Base-by-base conservation (phyloP, 2,797 vertebrate species). In the Sebastes flavidus region DNA sequence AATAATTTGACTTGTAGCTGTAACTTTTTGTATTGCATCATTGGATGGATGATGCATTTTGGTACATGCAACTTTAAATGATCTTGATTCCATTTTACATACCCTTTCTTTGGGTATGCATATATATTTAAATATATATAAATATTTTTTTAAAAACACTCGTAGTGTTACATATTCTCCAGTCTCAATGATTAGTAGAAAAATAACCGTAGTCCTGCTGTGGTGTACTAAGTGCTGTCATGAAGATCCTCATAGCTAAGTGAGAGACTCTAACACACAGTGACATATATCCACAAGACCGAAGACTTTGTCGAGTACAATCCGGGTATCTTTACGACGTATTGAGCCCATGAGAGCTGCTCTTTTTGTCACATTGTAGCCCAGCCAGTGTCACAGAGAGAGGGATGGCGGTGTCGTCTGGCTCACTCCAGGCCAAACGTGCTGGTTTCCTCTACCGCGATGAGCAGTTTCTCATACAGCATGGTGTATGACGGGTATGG, bases 361-460 rank as follows among this genome's bases (percentile, higher is more conserved):
- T 62, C 52, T 22, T 54, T 32, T 70, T 60, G 34, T 8, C 3
- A 29, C 25, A 3, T 61, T 38, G 20, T 27, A 72, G 46, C 73
- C 65, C 70, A 77, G 70, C 29, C 55, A 22, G 24, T 60, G 65
- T 72, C 36, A 8, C 18, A 63, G 30, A 32, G 38, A 59, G 38
- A 59, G 29, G 22, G 36, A 34, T 61, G 68, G 68, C 32, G 18
- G 24, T 52, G 54, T 46, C 10, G 38, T 63, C 34, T 2, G 22
- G 58, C 63, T 94, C 85, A 95, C 80, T 95, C 94, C 86, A 95
- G 81, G 32, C 94, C 94, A 55, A 95, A 95, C 0, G 97, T 99
- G 94, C 98, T 99, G 80, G 98, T 99, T 94, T 99, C 98, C 96
- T 99, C 98, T 91, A 99, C 98, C 10, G 98, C 98, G 25, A 97